Conservation (phyloP, 2,113 vertebrate genomes). For the Phylloscopus whistleri region DNA sequence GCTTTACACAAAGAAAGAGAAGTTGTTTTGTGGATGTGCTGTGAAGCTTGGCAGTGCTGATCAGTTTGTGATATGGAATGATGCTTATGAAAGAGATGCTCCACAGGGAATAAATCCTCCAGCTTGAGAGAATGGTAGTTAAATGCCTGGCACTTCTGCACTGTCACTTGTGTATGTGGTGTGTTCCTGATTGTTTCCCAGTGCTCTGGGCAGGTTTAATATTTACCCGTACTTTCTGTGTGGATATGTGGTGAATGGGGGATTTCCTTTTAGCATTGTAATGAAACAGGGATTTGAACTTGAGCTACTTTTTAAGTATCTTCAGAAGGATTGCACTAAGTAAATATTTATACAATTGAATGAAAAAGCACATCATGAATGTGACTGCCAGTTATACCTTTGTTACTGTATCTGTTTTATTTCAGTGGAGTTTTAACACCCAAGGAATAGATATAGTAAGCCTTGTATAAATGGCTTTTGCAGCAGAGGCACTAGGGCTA, state of each 20-base stretch:
- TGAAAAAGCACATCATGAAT: not conserved
- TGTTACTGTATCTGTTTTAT: conserved; percentile 1
- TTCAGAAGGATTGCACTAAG: not conserved
- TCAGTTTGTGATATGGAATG: not conserved
- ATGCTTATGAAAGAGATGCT: not conserved
- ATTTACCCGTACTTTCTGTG: not conserved
- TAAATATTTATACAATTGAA: conserved; percentile 43
- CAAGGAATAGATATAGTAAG: not conserved
- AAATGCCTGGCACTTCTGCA: not conserved
- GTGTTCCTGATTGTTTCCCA: not conserved
- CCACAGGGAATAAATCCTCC: not conserved
- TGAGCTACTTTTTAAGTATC: not conserved
- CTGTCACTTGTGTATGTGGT: not conserved
- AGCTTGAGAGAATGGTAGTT: not conserved
- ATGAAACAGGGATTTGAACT: conserved; percentile 1
- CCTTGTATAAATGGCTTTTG: not conserved
- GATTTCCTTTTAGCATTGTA: not conserved
- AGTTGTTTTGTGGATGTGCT: not conserved
- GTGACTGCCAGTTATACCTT: not conserved
- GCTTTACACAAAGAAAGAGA: not conserved
- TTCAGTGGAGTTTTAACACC: not conserved
- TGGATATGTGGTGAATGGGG: not conserved
- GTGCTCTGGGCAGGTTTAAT: not conserved
- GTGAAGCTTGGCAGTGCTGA: not conserved
- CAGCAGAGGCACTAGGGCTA: not conserved